Base-by-base conservation (phyloP, 2,797 vertebrate genomes). In the Geotrypetes seraphini region DNA sequence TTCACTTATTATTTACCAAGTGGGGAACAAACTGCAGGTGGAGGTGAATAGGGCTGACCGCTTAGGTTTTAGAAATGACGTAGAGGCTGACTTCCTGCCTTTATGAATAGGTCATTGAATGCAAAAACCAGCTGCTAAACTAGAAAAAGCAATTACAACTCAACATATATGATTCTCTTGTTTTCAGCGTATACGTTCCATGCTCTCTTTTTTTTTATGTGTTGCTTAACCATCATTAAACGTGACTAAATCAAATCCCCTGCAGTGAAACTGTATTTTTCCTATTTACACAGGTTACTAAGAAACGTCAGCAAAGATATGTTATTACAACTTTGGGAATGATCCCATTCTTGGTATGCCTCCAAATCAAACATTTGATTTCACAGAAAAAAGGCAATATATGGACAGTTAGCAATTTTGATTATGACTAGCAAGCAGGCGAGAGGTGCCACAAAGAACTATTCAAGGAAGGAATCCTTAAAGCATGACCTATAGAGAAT, bases 211-310 rank as follows among this genome's bases (percentile, higher is more conserved):
- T 55, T 48, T 49, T 63, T 60, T 53, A 50, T 47, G 7, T 59
- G 36, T 58, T 69, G 48, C 52, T 50, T 43, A 53, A 30, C 41
- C 48, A 47, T 47, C 57, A 46, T 60, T 49, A 47, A 48, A 60
- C 44, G 52, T 63, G 57, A 53, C 62, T 52, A 54, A 45, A 43
- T 33, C 40, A 26, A 77, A 76, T 68, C 60, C 55, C 39, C 60
- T 6, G 0, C 50, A 63, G 63, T 48, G 47, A 29, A 58, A 71
- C 54, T 71, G 71, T 77, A 75, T 75, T n/a, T 70, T 73, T 75
- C 72, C 70, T 78, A 78, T 73, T 78, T 75, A 72, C 57, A 50
- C 31, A 28, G 58, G 72, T 78, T 73, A 73, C 72, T 69, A 69
- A 69, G 74, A 55, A 60, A 78, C 68, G 58, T 50, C 68, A 65